Evolutionary conservation across 2,113 vertebrate species (phyloP).

Genomic region (Plecotus auritus): DNA sequence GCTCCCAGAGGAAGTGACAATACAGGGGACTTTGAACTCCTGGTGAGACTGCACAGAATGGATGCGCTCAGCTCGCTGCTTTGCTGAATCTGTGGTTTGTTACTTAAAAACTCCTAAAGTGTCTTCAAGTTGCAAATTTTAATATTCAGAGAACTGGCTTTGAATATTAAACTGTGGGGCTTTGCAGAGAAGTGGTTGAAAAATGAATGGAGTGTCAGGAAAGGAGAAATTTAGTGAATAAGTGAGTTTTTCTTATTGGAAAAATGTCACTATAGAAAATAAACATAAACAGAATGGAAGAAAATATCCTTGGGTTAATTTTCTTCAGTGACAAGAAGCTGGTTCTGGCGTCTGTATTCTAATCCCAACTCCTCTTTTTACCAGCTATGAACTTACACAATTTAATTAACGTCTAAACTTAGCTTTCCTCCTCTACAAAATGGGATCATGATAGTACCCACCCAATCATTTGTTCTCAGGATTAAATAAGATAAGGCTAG

Average conservation of each 20-base stretch:
- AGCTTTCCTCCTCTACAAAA: not conserved
- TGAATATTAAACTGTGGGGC: not conserved
- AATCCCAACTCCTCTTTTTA: not conserved
- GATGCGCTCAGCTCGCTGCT: accelerated
- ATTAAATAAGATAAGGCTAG: not conserved
- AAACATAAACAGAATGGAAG: not conserved
- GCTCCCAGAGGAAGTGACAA: not conserved
- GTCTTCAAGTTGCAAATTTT: not conserved
- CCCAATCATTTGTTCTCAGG: not conserved
- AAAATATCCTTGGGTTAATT: not conserved
- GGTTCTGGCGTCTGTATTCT: not conserved
- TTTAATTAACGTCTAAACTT: constrained; percentile 1
- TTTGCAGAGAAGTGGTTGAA: not conserved
- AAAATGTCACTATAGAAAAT: not conserved
- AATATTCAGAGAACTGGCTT: not conserved
- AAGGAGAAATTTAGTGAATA: not conserved
- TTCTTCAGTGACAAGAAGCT: not conserved
- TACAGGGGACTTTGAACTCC: not conserved
- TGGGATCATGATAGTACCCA: not conserved
- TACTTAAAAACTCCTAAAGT: not conserved
- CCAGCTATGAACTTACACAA: not conserved
- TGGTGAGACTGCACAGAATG: not conserved
- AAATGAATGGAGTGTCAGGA: not conserved
- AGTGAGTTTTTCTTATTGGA: not conserved
- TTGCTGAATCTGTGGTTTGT: not conserved